Evolutionary conservation across 2,113 vertebrate genomes (phyloP).

Genomic region (Oncorhynchus tshawytscha): DNA sequence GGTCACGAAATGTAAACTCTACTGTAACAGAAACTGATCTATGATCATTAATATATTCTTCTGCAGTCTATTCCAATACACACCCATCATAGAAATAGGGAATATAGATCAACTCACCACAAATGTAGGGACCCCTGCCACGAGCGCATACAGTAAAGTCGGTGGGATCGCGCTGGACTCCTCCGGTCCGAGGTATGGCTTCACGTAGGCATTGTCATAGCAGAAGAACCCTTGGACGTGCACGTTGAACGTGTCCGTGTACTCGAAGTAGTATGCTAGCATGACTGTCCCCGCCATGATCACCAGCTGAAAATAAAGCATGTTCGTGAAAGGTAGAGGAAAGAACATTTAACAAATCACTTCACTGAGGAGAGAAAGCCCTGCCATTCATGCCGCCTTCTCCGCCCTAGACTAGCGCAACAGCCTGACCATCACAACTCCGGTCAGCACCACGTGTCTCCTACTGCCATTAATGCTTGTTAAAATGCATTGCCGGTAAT

Average conservation of each 20-base stretch:
- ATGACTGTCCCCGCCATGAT: conserved; percentile 97
- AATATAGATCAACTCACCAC: conserved; percentile 79
- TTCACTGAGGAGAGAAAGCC: conserved; percentile 30
- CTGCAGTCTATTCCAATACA: neutral
- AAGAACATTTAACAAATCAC: conserved; percentile 64
- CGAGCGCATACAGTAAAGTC: conserved; percentile 85
- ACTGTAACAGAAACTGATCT: too few relatives aligned
- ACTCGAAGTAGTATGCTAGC: conserved; percentile 97
- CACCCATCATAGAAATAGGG: neutral
- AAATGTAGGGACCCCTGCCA: conserved; percentile 86
- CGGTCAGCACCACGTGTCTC: conserved; percentile 59
- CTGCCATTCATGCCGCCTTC: conserved; percentile 26
- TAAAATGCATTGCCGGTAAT: conserved; percentile 50
- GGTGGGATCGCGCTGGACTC: conserved; percentile 90
- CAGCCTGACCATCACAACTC: conserved; percentile 42
- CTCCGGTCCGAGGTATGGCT: conserved; percentile 93
- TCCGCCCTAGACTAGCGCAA: conserved; percentile 41
- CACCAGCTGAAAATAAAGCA: conserved; percentile 99
- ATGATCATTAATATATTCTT: neutral
- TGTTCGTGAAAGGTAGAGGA: conserved; percentile 69
- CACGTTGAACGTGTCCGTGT: conserved; percentile 94
- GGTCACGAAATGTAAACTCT: conserved; percentile 13
- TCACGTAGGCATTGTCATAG: conserved; percentile 90
- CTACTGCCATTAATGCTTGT: conserved; percentile 42
- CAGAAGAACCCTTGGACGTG: conserved; percentile 97